These are phyloP conservation scores for Sarotherodon lohbergeri DNA, from an alignment of 2,113 vertebrate genomes.

Conservation along the genomic window DNA sequence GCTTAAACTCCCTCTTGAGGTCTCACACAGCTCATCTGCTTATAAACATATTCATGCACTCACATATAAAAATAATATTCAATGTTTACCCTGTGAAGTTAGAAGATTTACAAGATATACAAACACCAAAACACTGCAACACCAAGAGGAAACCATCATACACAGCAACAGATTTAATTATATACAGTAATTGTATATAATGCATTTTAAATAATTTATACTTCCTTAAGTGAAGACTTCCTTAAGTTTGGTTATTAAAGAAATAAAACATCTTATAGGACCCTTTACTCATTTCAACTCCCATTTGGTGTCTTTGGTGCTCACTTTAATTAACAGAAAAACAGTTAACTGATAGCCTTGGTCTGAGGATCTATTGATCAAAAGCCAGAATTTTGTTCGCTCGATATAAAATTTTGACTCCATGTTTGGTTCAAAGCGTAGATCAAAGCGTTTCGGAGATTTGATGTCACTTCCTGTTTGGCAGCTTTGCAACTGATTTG, in stretches of 20 bases:
- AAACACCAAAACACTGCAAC: background rate
- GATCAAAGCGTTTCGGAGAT: background rate
- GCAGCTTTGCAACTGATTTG: background rate
- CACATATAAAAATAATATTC: background rate
- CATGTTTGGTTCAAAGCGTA: background rate
- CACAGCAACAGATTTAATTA: background rate
- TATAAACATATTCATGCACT: background rate
- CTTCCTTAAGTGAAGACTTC: background rate
- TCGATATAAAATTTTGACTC: background rate
- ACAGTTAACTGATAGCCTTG: background rate
- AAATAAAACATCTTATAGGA: background rate
- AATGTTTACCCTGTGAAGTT: background rate
- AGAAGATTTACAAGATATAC: background rate
- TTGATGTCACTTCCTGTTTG: background rate
- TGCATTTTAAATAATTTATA: background rate
- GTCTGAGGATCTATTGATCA: background rate
- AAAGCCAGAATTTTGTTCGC: background rate
- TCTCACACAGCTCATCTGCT: background rate
- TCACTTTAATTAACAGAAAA: background rate
- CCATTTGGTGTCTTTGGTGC: background rate
- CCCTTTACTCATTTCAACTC: background rate
- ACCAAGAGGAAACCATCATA: background rate
- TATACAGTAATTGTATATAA: background rate
- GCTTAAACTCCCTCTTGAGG: background rate
- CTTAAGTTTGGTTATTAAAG: background rate